Evolutionary conservation across 2,888 invertebrate species (phyloP).

Genomic region (Epinotia ramella): DNA sequence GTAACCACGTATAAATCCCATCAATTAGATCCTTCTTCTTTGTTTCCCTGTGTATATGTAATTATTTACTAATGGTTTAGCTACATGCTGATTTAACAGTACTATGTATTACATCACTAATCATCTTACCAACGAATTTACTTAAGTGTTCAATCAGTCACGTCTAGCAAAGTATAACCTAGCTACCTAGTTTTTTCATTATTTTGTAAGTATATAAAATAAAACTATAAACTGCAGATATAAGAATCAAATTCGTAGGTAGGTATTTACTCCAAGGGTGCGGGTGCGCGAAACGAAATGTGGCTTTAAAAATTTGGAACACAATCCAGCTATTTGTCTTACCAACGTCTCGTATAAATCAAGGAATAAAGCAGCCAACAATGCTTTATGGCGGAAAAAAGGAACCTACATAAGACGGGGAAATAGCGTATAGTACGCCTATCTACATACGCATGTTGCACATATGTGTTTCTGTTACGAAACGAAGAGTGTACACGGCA

Average conservation of each 20-base stretch:
- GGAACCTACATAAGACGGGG: constrained; percentile 83
- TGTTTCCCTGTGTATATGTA: too few relatives aligned
- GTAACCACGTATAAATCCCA: too few relatives aligned
- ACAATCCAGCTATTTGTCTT: constrained; percentile 92
- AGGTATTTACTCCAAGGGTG: constrained; percentile 74
- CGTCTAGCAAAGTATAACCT: too few relatives aligned
- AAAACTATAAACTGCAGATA: not conserved
- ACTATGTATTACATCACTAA: too few relatives aligned
- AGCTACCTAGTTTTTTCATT: not conserved
- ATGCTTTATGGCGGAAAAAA: constrained; percentile 86
- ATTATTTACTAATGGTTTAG: too few relatives aligned
- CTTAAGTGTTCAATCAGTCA: too few relatives aligned
- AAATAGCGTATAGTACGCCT: constrained; percentile 79
- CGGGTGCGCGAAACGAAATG: constrained; percentile 88
- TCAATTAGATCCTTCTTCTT: too few relatives aligned
- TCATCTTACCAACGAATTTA: too few relatives aligned
- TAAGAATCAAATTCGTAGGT: constrained; percentile 68
- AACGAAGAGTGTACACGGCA: constrained; percentile 57
- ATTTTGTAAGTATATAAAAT: not conserved
- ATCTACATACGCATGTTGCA: constrained; percentile 72
- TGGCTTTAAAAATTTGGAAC: constrained; percentile 92
- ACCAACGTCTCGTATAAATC: constrained; percentile 90
- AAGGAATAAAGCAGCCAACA: constrained; percentile 87
- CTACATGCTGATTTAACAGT: too few relatives aligned
- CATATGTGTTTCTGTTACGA: constrained; percentile 79